These are phyloP conservation scores for Scaptomyza caliginosa DNA, from an alignment of 2,888 invertebrate genomes.

Conservation along the genomic window DNA sequence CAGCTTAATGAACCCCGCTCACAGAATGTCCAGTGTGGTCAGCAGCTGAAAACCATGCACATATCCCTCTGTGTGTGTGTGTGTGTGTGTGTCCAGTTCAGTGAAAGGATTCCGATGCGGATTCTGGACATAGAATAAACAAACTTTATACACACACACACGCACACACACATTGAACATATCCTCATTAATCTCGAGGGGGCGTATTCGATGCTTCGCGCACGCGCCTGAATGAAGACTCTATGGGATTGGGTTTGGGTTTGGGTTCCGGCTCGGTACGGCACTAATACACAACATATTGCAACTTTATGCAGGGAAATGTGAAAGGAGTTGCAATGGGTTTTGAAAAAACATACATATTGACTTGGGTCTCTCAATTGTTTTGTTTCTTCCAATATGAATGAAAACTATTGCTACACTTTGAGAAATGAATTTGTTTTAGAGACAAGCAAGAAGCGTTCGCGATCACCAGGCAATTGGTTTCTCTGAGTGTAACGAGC, in stretches of 20 bases:
- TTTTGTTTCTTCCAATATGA: conserved; percentile 56
- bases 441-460: too few species aligned
- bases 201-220: conserved; percentile 66
- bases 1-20: conserved; percentile 58
- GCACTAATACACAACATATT: conserved; percentile 78
- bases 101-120: conserved; percentile 65
- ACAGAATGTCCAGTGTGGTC: conserved; percentile 59
- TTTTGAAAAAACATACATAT: conserved; percentile 13
- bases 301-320: conserved; percentile 66
- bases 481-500: neutral
- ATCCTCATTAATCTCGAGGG: conserved; percentile 79
- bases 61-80: too few species aligned
- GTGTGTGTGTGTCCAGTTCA: conserved; percentile 28
- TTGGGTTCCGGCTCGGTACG: conserved; percentile 10
- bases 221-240: conserved; percentile 51
- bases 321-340: neutral
- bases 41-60: conserved; percentile 65
- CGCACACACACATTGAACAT: conserved; percentile 8
- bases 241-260: conserved; percentile 13
- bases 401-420: conserved; percentile 30
- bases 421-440: neutral
- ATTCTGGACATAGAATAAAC: conserved; percentile 59
- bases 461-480: too few species aligned
- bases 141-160: conserved; percentile 50
- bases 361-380: conserved; percentile 37